Evolutionary conservation across 2,888 invertebrate species (phyloP).

Genomic region (Cheilosia soror): DNA sequence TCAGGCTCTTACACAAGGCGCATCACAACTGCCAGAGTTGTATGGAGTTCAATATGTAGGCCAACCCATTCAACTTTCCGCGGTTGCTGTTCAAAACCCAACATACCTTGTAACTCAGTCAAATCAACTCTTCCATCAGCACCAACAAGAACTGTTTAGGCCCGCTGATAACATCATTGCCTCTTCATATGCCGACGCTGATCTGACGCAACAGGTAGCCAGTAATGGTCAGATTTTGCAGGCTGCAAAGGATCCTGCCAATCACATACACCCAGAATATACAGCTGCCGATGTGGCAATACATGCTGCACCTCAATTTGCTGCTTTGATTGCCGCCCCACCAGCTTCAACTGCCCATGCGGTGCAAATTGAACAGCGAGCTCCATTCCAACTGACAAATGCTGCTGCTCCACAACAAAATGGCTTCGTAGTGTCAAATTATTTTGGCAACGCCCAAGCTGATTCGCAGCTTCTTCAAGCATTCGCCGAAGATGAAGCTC

Average conservation of each 20-base stretch:
- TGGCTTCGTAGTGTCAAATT: slow-evolving; percentile 83
- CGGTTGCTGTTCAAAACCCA: slow-evolving; percentile 82
- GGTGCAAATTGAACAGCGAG: slow-evolving; percentile 77
- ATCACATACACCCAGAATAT: slow-evolving; percentile 80
- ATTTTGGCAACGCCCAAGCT: slow-evolving; percentile 79
- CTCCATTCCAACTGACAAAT: slow-evolving; percentile 80
- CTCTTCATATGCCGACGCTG: slow-evolving; percentile 80
- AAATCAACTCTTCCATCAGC: slow-evolving; percentile 83
- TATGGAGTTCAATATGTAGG: slow-evolving; percentile 84
- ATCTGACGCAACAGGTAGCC: slow-evolving; percentile 82
- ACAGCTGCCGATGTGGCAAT: slow-evolving; percentile 76
- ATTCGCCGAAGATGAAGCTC: slow-evolving; percentile 81
- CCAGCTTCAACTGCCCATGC: slow-evolving; percentile 78
- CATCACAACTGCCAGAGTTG: slow-evolving; percentile 83
- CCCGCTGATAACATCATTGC: slow-evolving; percentile 84
- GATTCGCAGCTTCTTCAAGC: slow-evolving; percentile 81
- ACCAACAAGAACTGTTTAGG: slow-evolving; percentile 84
- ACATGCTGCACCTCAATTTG: slow-evolving; percentile 79
- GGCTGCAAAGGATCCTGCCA: slow-evolving; percentile 80
- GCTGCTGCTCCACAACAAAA: slow-evolving; percentile 79
- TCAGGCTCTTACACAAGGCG: slow-evolving; percentile 81
- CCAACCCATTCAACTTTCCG: slow-evolving; percentile 80
- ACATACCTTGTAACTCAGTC: slow-evolving; percentile 83
- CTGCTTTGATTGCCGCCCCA: slow-evolving; percentile 81
- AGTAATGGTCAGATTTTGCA: slow-evolving; percentile 83